Evolutionary conservation across 2,797 vertebrate species (phyloP), one percentile per base, ranked within the genome.

Genomic region (Anniella stebbinsi): DNA sequence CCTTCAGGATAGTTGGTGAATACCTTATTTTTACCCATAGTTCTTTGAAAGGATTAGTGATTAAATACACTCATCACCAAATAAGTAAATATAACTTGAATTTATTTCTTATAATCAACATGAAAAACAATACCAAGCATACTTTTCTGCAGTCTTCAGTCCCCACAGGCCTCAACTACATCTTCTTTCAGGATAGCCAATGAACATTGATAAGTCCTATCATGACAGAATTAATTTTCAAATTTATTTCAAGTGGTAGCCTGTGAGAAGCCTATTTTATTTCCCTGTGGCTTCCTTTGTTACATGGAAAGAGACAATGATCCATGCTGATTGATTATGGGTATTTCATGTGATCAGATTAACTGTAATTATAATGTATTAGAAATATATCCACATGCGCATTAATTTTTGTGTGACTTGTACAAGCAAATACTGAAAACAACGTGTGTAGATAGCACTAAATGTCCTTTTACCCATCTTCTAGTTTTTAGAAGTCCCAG

Each of bases 81-180:
- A 77, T 28, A 75, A 75, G 38, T 73, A 48, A 73, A 57, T 76
- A 57, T 63, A 83, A 89, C 88, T 92, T 94, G 89, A 89, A 93
- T 60, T 95, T 94, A 60, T 88, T 93, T 95, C 81, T 94, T 92
- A 88, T 88, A 76, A 51, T 48, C 91, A 72, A 48, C 89, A 21
- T 92, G 8, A 93, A 90, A 45, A 73, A 67, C 84, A 82, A 45
- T 76, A 86, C 82, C 81, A 86, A 69, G 21, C 66, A 73, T 36
- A 0, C 57, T 91, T 93, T 92, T 33, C 18, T 92, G 83, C 69
- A 66, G 13, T 67, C 23, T 51, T 25, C 57, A 84, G 11, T 51
- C 45, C 28, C 75, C 23, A n/a, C 36, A 80, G 60, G 41, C 9
- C 28, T 85, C n/a, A 89, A 78, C 18, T n/a, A 87, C 8, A 76